Evolutionary conservation across 2,888 invertebrate genomes (phyloP).

Genomic region (Drosophila suboccidentalis): DNA sequence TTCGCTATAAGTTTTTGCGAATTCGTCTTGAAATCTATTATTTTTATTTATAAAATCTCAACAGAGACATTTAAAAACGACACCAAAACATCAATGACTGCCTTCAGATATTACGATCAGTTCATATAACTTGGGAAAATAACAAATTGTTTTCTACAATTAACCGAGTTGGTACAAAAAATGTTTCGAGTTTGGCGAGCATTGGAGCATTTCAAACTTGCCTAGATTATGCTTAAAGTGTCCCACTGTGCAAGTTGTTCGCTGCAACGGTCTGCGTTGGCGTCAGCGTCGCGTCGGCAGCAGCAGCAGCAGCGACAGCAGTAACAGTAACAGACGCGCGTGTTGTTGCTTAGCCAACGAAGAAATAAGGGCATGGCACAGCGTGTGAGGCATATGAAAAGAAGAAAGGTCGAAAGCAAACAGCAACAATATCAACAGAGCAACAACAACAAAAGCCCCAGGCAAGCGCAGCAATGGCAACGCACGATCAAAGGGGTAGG

Average conservation of each 20-base stretch:
- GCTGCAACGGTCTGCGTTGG: constrained; percentile 28
- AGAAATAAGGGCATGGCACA: constrained; percentile 74
- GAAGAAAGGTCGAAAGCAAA: constrained; percentile 79
- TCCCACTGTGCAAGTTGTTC: constrained; percentile 43
- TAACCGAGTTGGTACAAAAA: not conserved
- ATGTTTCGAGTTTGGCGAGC: constrained; percentile 7
- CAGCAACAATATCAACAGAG: constrained; percentile 29
- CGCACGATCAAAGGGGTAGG: constrained; percentile 7
- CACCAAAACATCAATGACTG: not conserved
- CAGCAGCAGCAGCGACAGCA: constrained; percentile 22
- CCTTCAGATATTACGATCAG: not conserved
- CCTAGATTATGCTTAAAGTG: not conserved
- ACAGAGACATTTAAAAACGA: constrained; percentile 4
- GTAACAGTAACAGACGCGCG: constrained; percentile 66
- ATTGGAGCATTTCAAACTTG: constrained; percentile 1
- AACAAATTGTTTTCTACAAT: not conserved
- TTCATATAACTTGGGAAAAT: not conserved
- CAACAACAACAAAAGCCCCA: constrained; percentile 28
- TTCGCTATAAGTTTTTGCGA: too few species aligned
- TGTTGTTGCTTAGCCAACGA: constrained; percentile 61
- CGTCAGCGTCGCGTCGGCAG: not conserved
- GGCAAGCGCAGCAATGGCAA: constrained; percentile 9
- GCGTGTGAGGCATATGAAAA: constrained; percentile 59
- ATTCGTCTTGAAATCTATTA: too few species aligned
- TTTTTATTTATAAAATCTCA: not conserved